Evolutionary conservation across 2,888 invertebrate species (phyloP), one percentile per base, ranked within the genome.

Genomic region (Acanthosoma haemorrhoidale): DNA sequence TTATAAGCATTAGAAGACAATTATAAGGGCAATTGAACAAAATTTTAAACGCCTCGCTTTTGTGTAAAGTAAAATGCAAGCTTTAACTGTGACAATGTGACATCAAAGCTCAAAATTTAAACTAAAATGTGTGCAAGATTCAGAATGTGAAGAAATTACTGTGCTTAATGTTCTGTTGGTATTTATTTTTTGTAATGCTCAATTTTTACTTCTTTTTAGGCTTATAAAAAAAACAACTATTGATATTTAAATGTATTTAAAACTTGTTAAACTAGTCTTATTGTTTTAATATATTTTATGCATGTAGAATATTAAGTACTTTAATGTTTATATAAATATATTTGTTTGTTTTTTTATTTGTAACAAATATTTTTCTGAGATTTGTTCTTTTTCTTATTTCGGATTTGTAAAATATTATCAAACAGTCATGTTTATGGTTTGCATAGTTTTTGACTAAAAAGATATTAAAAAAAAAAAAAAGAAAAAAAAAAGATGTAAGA

Each of bases 61-160:
- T 64, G 64, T 64, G 64, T 64, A 38, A 64, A 38, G 64, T 64
- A 64, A 64, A 64, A 39, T 64, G 64, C 64, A 64, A 64, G 64
- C 64, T 64, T 64, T 64, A 64, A 64, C 41, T 64, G 64, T 64
- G 64, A 64, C 64, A 64, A 64, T 64, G 64, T 64, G 64, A 64
- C 64, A 64, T 61, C 39, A 41, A 64, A 64, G 64, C 64, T 64
- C 64, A 64, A 64, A 64, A 64, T 64, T 64, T 39, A 18, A 64
- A 31, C 25, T 64, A 64, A 38, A 41, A 38, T 21, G 64, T 64
- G 31, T 64, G 61, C 61, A 61, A 61, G 39, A 64, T 64, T 64
- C 64, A 64, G 41, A 64, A 41, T 64, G 64, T 39, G 64, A 64
- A 64, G 39, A 29, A 61, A 41, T 29, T 39, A 64, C 25, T 4